Evolutionary conservation across 2,888 invertebrate species (phyloP).

Genomic region (Drosophila nigricruria): DNA sequence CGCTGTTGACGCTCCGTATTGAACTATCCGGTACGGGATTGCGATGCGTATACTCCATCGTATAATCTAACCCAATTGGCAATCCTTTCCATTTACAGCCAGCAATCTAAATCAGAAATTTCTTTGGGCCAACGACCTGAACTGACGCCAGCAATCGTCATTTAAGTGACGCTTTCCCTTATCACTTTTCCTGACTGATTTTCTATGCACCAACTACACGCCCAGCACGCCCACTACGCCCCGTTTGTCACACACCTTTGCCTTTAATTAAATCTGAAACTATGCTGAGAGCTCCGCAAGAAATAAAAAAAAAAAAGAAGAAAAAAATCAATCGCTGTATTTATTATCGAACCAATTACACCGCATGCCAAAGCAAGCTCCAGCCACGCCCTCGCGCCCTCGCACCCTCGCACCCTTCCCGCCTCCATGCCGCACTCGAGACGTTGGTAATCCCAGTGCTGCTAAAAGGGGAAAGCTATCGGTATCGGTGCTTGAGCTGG

Average conservation of each 20-base stretch:
- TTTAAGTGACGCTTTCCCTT: slow-evolving; percentile 23
- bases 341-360: slow-evolving; percentile 77
- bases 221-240: neutral
- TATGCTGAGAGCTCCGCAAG: slow-evolving; percentile 10
- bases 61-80: neutral
- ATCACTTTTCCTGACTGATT: slow-evolving; percentile 24
- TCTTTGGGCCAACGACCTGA: slow-evolving; percentile 34
- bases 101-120: neutral
- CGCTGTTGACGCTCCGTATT: no score
- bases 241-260: slow-evolving; percentile 36
- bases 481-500: slow-evolving; percentile 55
- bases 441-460: slow-evolving; percentile 21
- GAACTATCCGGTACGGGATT: no score
- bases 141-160: slow-evolving; percentile 19
- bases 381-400: neutral
- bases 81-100: neutral
- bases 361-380: slow-evolving; percentile 29
- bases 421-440: slow-evolving; percentile 57
- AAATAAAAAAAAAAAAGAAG: slow-evolving; percentile 17
- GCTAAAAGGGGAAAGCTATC: slow-evolving; percentile 1
- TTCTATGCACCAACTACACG: slow-evolving; percentile 27
- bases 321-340: slow-evolving; percentile 67
- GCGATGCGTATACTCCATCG: no score
- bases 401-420: neutral
- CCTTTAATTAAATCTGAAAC: slow-evolving; percentile 47